A percentile compares a stretch with the other conserved stretches of the same genome.
Conservation (phyloP, 2,113 vertebrate genomes). For the Pagrus major region DNA sequence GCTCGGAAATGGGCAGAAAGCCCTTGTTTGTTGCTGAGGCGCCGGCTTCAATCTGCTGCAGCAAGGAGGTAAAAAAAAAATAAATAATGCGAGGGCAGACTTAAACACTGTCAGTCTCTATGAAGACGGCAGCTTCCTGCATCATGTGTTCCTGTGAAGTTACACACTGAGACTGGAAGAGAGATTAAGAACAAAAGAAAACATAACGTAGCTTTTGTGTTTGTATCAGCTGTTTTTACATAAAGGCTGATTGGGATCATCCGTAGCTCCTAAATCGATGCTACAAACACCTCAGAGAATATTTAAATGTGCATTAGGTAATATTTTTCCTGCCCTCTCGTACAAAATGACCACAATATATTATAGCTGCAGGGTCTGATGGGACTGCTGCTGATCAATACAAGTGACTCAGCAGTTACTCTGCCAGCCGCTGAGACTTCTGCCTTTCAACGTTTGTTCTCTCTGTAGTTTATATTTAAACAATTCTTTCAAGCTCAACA, state of each 20-base stretch:
- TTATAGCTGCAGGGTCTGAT: slow-evolving; percentile 38
- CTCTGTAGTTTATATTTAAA: slow-evolving; percentile 3
- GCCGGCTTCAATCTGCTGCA: slow-evolving; percentile 54
- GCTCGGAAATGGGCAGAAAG: slow-evolving; percentile 48
- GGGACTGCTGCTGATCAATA: slow-evolving; percentile 51
- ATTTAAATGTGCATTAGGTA: slow-evolving; percentile 59
- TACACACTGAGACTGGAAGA: slow-evolving; percentile 8
- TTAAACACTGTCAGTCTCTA: slow-evolving; percentile 30
- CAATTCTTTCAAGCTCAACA: neutral
- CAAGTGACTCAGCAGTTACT: slow-evolving; percentile 60
- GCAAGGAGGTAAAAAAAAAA: slow-evolving; percentile 18
- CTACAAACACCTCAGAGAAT: slow-evolving; percentile 37
- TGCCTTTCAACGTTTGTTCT: slow-evolving; percentile 23
- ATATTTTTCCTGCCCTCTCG: slow-evolving; percentile 35
- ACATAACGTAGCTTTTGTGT: neutral
- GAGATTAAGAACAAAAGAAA: neutral
- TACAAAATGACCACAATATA: slow-evolving; percentile 32
- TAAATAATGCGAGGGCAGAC: slow-evolving; percentile 32
- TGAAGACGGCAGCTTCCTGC: slow-evolving; percentile 33
- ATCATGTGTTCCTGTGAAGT: neutral
- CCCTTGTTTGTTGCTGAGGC: slow-evolving; percentile 59
- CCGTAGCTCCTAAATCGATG: slow-evolving; percentile 13
- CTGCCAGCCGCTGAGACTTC: slow-evolving; percentile 37
- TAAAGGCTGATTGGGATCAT: slow-evolving; percentile 14
- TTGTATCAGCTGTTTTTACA: slow-evolving; percentile 4